These are phyloP conservation scores for Heliocidaris erythrogramma DNA, from an alignment of 35 echinoderm and acorn worm genomes.

Conservation along the genomic window DNA sequence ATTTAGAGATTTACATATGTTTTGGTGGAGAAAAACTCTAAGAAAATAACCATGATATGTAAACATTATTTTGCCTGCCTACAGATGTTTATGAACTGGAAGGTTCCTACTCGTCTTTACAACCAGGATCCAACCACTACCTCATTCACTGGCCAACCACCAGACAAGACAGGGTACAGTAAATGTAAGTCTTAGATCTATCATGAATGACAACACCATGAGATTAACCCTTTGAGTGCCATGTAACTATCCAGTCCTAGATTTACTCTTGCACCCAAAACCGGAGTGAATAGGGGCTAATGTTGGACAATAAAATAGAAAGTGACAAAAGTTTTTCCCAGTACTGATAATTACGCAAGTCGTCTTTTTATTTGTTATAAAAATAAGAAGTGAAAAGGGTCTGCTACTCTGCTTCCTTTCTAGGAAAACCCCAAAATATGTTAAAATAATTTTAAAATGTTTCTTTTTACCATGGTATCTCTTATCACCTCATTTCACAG, in stretches of 20 bases:
- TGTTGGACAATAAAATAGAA: not conserved
- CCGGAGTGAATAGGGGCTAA: not conserved
- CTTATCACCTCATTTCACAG: too few relatives aligned
- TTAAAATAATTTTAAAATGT: too few relatives aligned
- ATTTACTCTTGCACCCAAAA: too few relatives aligned
- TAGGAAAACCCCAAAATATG: too few relatives aligned
- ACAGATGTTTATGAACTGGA: slow-evolving; percentile 99
- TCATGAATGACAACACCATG: not conserved
- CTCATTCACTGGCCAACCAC: too few relatives aligned
- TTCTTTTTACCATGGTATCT: too few relatives aligned
- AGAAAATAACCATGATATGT: too few relatives aligned
- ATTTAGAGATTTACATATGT: too few relatives aligned
- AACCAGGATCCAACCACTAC: slow-evolving; percentile 13
- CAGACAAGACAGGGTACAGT: slow-evolving; percentile 81
- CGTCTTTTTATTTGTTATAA: not conserved
- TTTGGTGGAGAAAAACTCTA: too few relatives aligned
- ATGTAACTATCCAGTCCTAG: too few relatives aligned
- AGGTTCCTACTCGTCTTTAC: slow-evolving; percentile 89
- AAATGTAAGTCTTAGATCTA: slow-evolving; percentile 70
- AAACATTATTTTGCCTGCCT: not conserved
- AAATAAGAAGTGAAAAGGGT: too few relatives aligned
- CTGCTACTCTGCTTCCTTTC: too few relatives aligned
- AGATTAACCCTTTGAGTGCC: not conserved
- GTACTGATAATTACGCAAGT: not conserved
- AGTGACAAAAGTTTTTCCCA: not conserved